Evolutionary conservation across 2,888 invertebrate species (phyloP).

Genomic region (Drosophila macrospina): DNA sequence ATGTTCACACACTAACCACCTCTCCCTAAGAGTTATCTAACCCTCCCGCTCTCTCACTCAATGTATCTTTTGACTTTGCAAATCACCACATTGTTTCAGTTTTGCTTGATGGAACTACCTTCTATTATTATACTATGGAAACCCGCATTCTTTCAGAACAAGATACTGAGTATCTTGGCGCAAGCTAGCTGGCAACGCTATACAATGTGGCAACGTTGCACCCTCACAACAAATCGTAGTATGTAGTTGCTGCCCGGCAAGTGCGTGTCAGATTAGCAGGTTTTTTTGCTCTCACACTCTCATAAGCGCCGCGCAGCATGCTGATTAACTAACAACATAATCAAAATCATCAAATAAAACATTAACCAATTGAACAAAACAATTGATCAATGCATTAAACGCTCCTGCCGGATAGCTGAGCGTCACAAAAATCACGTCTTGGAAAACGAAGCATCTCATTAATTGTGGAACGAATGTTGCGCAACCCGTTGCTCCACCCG

Average conservation of each 20-base stretch:
- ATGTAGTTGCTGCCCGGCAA: slow-evolving; percentile 60
- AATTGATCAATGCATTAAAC: slow-evolving; percentile 20
- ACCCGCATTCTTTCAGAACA: too few relatives aligned
- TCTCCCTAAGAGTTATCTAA: background rate
- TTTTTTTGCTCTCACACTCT: slow-evolving; percentile 21
- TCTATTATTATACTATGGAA: background rate
- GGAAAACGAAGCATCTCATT: slow-evolving; percentile 34
- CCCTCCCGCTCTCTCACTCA: background rate
- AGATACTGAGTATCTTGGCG: too few relatives aligned
- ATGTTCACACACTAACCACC: too few relatives aligned
- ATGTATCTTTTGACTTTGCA: background rate
- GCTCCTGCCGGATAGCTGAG: background rate
- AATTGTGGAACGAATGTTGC: slow-evolving; percentile 68
- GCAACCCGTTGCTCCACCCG: slow-evolving; percentile 67
- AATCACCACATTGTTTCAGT: too few relatives aligned
- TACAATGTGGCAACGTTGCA: slow-evolving; percentile 22
- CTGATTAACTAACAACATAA: slow-evolving; percentile 54
- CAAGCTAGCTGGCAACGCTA: slow-evolving; percentile 37
- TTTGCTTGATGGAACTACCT: background rate
- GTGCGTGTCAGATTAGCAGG: slow-evolving; percentile 43
- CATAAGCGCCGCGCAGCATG: slow-evolving; percentile 56
- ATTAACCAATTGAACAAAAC: slow-evolving; percentile 24
- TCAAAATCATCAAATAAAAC: slow-evolving; percentile 65
- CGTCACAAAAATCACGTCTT: slow-evolving; percentile 11
- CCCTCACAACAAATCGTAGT: slow-evolving; percentile 47